These are phyloP conservation scores for Pandemis heparana DNA, from an alignment of 2,888 invertebrate species.

Conservation along the genomic window DNA sequence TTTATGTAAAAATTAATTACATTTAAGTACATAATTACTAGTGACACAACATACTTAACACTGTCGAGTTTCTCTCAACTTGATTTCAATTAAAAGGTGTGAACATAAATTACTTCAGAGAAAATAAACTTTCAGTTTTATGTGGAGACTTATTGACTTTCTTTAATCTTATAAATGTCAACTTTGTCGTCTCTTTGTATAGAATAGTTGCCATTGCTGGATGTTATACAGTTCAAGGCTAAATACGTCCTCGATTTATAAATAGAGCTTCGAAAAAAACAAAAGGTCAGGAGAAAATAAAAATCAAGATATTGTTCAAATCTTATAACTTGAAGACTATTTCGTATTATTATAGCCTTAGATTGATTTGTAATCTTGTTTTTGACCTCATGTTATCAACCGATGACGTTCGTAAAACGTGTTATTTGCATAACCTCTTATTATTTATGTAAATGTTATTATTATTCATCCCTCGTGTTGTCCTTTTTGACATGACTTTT, in stretches of 20 bases:
- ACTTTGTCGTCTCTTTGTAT: background rate
- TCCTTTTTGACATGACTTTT: background rate
- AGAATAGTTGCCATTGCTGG: background rate
- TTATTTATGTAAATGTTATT: background rate
- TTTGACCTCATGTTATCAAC: slow-evolving; percentile 13
- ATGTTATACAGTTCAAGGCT: no score
- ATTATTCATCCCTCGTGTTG: background rate
- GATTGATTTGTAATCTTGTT: slow-evolving; percentile 6
- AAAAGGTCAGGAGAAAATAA: background rate
- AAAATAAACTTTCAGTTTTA: background rate
- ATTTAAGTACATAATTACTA: background rate
- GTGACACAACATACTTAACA: background rate
- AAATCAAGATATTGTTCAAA: background rate
- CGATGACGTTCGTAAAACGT: slow-evolving; percentile 1
- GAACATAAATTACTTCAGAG: background rate
- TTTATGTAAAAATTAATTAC: no score
- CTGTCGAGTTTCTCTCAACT: background rate
- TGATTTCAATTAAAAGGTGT: background rate
- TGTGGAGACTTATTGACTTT: background rate
- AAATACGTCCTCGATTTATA: no score
- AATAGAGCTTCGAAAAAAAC: no score
- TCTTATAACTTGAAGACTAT: background rate
- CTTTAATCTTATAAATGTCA: background rate
- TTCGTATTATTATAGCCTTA: background rate
- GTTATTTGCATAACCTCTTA: background rate